Conservation (phyloP, 1,140 invertebrate species). For the Philotrypesis tridentata region DNA sequence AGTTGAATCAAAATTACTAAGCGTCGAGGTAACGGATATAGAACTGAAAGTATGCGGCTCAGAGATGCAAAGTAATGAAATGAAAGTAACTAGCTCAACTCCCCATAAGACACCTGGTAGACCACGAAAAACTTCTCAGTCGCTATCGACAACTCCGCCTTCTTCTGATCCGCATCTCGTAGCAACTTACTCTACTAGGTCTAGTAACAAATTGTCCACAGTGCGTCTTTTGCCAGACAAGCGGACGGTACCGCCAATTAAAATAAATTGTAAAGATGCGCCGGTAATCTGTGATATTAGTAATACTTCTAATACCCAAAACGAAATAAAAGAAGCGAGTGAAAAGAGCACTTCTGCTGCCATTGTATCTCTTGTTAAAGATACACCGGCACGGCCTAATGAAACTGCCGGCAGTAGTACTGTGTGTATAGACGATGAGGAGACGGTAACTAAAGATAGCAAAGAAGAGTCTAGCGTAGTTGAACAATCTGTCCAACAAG, state of each 20-base stretch:
- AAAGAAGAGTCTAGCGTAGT: background rate
- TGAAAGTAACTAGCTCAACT: background rate
- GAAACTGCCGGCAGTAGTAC: background rate
- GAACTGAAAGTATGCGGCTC: background rate
- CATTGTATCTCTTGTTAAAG: background rate
- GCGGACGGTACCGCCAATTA: constrained; percentile 3
- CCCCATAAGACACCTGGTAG: background rate
- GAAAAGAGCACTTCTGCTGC: background rate
- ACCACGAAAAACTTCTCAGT: constrained; percentile 30
- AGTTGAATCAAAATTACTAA: background rate
- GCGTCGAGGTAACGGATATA: too few relatives aligned
- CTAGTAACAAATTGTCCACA: constrained; percentile 16
- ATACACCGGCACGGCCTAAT: background rate
- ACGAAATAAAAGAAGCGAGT: background rate
- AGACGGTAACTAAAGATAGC: background rate
- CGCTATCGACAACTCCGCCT: background rate
- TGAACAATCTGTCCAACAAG: background rate
- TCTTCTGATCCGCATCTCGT: constrained; percentile 2
- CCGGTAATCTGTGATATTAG: constrained; percentile 59
- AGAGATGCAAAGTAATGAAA: background rate
- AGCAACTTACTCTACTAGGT: constrained; percentile 34
- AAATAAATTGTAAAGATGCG: constrained; percentile 48
- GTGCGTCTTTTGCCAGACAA: background rate
- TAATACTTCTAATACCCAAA: constrained; percentile 40
- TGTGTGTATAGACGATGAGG: background rate